Evolutionary conservation across 2,113 vertebrate species (phyloP), one percentile per base, ranked within the genome.

Genomic region (Phodopus roborovskii): DNA sequence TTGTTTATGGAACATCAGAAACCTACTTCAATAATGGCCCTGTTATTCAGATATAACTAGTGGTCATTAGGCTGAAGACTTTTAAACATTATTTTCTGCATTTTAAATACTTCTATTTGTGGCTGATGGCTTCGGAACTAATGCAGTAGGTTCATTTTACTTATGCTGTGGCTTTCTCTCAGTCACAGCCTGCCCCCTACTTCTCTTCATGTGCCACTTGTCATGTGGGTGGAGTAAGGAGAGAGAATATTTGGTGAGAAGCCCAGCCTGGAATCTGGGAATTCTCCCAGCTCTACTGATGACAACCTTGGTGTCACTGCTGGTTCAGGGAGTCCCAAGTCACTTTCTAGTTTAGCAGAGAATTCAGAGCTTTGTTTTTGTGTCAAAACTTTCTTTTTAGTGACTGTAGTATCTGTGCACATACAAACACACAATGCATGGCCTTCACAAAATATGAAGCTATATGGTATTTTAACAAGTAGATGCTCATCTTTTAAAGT

Each of bases 1-100:
- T 94, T 96, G 64, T 95, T 97, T 94, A 93, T 88, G 39, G 53
- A 39, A 5, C 56, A 92, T 48, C 88, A 53, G 88, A 93, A 97
- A 84, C 20, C 88, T 97, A 96, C 97, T 96, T 98, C 73, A 90
- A 90, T 16, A 95, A 97, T 96, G 95, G 70, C 7, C 74, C 24
- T 97, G 98, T 98, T 97, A 87, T 96, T 95, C 4, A 85, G 42
- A 96, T 90, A 94, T 97, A 91, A 70, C 39, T 71, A 79, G 79
- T 78, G 98, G 96, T 94, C 93, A 83, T 97, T 96, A 98, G 97
- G 97, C 97, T 90, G 97, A 90, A 97, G 97, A 94, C 92, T 98
- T 98, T 91, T 96, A 45, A 45, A 45, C 45, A 91, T 96, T 94
- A 87, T 78, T 97, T 98, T 97, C 96, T 98, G 4, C 36, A 53